Base-by-base conservation (phyloP, 2,888 invertebrate genomes). In the Cheilosia soror region DNA sequence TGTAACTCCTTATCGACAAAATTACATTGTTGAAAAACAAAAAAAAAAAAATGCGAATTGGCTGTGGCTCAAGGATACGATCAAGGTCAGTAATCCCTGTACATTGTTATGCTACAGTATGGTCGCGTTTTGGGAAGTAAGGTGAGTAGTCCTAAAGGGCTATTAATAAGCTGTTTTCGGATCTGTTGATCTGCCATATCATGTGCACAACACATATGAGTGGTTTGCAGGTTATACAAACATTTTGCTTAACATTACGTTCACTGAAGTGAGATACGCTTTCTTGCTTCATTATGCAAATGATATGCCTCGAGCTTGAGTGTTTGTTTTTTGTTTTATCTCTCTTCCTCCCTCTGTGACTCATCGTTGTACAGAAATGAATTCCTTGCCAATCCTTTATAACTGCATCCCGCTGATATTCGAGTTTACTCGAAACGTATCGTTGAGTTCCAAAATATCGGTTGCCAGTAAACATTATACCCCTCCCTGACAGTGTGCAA, bases 381-480 rank as follows among this genome's bases (percentile, higher is more conserved):
- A 68, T 73, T 62, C 68, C 62, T 47, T 25, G 57, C 55, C 80
- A 80, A 66, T 80, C 73, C 63, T 53, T 37, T 73, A 37, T 73
- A 68, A 57, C 80, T 75, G 62, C 40, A 63, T 62, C 73, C 60
- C 60, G 65, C 51, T 42, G 72, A 79, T 79, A 66, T 72, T 63
- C 71, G 49, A 58, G 71, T 47, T 58, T 65, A 71, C 37, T 51
- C 42, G 33, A 53, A 68, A 73, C n/a, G 37, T 37, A 37, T 4
- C 37, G 37, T 11, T 37, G 44, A 44, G 44, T n/a, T 37, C 42
- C 72, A 15, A 69, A 72, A 80, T 66, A 80, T 60, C 72, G 57
- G 63, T n/a, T 75, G 63, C 27, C 60, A 68, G 80, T 75, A 68
- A n/a, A 44, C n/a, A 15, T 15, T 57, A 25, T 42, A 62, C 75